Evolutionary conservation across 2,797 vertebrate genomes (phyloP).

Genomic region (Cichlasoma orientale): DNA sequence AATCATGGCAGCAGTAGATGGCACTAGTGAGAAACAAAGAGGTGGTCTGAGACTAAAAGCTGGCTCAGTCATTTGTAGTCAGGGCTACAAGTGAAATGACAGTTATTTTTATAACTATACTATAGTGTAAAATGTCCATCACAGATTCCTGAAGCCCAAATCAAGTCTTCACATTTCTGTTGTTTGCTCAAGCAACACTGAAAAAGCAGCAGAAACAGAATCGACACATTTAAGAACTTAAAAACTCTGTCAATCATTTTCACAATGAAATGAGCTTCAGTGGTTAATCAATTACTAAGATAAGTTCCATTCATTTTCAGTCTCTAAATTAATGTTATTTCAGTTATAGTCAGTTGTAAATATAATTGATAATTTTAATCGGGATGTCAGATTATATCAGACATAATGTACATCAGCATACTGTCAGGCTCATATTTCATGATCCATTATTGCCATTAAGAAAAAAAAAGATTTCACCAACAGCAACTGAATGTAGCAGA

Average conservation of each 20-base stretch:
- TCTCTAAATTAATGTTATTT: neutral
- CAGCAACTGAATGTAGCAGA: too few relatives aligned
- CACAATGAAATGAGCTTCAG: neutral
- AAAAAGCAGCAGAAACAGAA: neutral
- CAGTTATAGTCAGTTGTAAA: neutral
- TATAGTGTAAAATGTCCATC: neutral
- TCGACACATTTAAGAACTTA: neutral
- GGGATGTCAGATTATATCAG: neutral
- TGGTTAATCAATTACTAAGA: neutral
- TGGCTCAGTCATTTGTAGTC: neutral
- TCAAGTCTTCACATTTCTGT: too few relatives aligned
- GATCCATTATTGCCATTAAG: neutral
- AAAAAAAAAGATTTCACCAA: neutral
- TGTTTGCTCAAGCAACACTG: neutral
- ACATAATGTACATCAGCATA: neutral
- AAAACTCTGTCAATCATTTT: neutral
- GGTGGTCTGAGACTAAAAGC: neutral
- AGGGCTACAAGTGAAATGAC: neutral
- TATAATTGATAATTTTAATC: neutral
- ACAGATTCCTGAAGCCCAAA: neutral
- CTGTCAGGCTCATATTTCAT: neutral
- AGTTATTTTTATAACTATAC: neutral
- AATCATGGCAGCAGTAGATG: neutral
- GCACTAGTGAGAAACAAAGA: neutral
- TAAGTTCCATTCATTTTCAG: neutral